phyloP scores from a whole-genome alignment of 2,888 invertebrate species.

The Pachycephus smyrnensis region DNA sequence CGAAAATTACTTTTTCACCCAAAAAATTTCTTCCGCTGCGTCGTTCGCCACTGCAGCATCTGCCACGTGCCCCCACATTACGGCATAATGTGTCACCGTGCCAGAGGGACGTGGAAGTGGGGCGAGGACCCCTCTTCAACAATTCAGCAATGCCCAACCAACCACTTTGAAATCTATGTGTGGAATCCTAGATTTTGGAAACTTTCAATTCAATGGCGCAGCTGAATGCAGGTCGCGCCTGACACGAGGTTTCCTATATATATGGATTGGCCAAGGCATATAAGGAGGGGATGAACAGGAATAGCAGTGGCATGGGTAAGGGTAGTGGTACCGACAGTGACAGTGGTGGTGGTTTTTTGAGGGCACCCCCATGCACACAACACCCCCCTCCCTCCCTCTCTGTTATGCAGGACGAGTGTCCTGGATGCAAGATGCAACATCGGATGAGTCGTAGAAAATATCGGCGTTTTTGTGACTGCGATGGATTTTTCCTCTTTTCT shows the following conservation, averaged over 20 bases:
- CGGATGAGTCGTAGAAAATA: constrained; percentile 52
- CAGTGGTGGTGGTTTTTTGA: constrained; percentile 1
- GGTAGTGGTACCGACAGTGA: not conserved
- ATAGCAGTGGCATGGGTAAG: not conserved
- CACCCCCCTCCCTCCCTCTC: constrained; percentile 16
- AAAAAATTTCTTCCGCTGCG: not conserved
- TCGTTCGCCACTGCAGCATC: constrained; percentile 47
- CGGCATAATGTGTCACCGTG: constrained; percentile 65
- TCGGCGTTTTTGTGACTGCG: constrained; percentile 30
- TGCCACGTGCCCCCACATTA: constrained; percentile 64
- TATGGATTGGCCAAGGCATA: no score
- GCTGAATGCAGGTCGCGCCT: constrained; percentile 58
- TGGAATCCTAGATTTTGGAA: constrained; percentile 64
- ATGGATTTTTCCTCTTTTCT: constrained; percentile 2
- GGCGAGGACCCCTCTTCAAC: constrained; percentile 27
- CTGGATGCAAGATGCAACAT: constrained; percentile 48
- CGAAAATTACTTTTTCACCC: not conserved
- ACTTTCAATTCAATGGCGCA: constrained; percentile 57
- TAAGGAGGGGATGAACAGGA: not conserved
- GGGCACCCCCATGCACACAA: not conserved
- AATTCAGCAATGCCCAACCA: constrained; percentile 4
- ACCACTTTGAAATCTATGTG: constrained; percentile 23
- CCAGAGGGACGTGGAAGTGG: constrained; percentile 32
- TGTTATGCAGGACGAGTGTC: constrained; percentile 22
- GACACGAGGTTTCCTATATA: constrained; percentile 1